Evolutionary conservation across 2,888 invertebrate species (phyloP).

Genomic region (Euspilapteryx auroguttella): DNA sequence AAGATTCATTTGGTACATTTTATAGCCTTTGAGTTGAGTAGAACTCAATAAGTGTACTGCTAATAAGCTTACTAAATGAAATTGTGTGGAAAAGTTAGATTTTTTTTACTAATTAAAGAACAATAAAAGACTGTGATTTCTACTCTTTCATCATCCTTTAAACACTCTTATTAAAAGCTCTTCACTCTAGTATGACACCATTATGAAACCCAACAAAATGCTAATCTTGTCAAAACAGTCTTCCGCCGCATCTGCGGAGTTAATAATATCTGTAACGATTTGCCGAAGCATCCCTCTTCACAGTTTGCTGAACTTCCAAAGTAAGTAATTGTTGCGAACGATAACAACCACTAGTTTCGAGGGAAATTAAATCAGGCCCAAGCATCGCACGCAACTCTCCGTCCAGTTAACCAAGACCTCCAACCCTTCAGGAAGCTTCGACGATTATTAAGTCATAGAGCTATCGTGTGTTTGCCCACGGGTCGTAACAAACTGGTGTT

Average conservation of each 20-base stretch:
- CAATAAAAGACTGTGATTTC: too few relatives aligned
- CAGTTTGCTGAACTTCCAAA: constrained; percentile 1
- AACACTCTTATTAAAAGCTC: too few relatives aligned
- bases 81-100: too few relatives aligned
- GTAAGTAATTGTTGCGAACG: constrained; percentile 4
- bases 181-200: too few relatives aligned
- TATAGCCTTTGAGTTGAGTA: too few relatives aligned
- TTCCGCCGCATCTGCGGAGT: not conserved
- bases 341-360: constrained; percentile 2
- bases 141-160: too few relatives aligned
- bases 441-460: not conserved
- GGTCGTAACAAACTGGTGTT: not conserved
- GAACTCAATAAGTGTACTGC: too few relatives aligned
- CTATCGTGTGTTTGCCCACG: not conserved
- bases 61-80: too few relatives aligned
- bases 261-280: not conserved
- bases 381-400: constrained; percentile 3
- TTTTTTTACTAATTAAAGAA: too few relatives aligned
- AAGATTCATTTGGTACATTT: too few relatives aligned
- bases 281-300: not conserved
- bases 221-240: not conserved
- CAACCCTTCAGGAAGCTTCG: not conserved
- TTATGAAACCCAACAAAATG: too few relatives aligned
- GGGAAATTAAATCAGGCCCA: constrained; percentile 2
- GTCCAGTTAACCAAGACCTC: not conserved